Evolutionary conservation across 2,797 vertebrate species (phyloP), one percentile per base, ranked within the genome.

Genomic region (Hozukius guyotensis): DNA sequence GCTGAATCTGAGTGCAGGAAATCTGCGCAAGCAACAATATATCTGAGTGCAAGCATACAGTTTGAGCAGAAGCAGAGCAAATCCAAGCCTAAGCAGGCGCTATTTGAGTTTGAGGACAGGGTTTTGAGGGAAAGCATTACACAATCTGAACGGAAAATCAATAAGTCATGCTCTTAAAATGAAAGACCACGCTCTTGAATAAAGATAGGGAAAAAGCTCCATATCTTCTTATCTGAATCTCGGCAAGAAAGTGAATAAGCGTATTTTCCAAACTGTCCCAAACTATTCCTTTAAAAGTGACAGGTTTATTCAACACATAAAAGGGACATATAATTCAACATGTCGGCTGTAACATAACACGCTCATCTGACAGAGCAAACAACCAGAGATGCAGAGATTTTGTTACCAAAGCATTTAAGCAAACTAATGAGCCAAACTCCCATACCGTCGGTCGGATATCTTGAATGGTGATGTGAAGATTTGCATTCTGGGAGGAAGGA

Each of bases 391-490:
- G 27, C 29, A 53, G 60, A 27, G 42, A 38, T 65, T 73, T 42
- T 63, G 59, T 34, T 32, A 53, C 56, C 25, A 42, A 27, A 72
- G 70, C 79, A 46, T 72, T 69, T 42, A 61, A 62, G 16, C 63
- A 59, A 69, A 67, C 22, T 67, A 67, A 78, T 52, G 71, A 85
- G n/a, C 31, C 63, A 11, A 20, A 60, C 62, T 52, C 42, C 60
- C 62, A 5, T n/a, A 61, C 14, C 4, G 20, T 72, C 64, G n/a
- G 72, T 77, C 52, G 27, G n/a, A 64, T 34, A 69, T 72, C 34
- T 67, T 77, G 52, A 72, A 52, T 42, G 36, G 64, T 49, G 74
- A 80, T 55, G 57, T 77, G 60, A 66, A 57, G 77, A 76, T 86
- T 80, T 74, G 62, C 63, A 85, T 89, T 76, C 36, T 42, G 6